Evolutionary conservation across 1,140 invertebrate genomes (phyloP).

Genomic region (Ceratosolen fusciceps): DNA sequence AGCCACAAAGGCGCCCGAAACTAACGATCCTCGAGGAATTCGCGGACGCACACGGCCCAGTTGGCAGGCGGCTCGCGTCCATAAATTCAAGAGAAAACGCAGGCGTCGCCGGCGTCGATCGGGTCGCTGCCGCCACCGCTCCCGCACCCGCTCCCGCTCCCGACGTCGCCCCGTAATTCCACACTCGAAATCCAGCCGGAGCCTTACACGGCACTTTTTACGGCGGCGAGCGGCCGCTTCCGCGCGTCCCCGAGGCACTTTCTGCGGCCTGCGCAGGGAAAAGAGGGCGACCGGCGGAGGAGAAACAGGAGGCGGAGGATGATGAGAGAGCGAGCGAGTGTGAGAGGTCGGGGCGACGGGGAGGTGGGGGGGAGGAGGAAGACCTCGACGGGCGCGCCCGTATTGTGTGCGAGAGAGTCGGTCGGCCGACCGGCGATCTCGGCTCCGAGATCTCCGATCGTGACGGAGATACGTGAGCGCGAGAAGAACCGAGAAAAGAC

Average conservation of each 20-base stretch:
- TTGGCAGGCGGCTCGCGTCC: slow-evolving; percentile 16
- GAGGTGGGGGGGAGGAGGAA: not conserved
- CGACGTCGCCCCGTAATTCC: slow-evolving; percentile 11
- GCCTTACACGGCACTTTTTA: slow-evolving; percentile 18
- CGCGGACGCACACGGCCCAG: slow-evolving; percentile 13
- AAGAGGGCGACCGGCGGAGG: not conserved
- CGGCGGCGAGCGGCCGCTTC: slow-evolving; percentile 13
- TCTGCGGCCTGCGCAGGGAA: not conserved
- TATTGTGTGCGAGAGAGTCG: not conserved
- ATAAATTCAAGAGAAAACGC: slow-evolving; percentile 25
- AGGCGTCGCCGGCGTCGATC: slow-evolving; percentile 13
- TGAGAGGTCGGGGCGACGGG: not conserved
- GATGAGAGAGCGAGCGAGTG: not conserved
- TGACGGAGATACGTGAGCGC: slow-evolving; percentile 48
- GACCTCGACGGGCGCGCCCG: slow-evolving; percentile 16
- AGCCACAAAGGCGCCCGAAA: slow-evolving; percentile 21
- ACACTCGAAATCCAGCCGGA: slow-evolving; percentile 20
- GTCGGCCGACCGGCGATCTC: slow-evolving; percentile 46
- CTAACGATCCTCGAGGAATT: slow-evolving; percentile 22
- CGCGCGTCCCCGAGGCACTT: slow-evolving; percentile 13
- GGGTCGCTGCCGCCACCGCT: slow-evolving; percentile 4
- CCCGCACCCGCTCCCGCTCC: not conserved
- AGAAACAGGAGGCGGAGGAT: not conserved
- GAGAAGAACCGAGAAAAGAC: not conserved
- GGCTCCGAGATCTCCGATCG: slow-evolving; percentile 52